Evolutionary conservation across 23 tunicate genomes (phyloP).

Genomic region (Phallusia fumigata): DNA sequence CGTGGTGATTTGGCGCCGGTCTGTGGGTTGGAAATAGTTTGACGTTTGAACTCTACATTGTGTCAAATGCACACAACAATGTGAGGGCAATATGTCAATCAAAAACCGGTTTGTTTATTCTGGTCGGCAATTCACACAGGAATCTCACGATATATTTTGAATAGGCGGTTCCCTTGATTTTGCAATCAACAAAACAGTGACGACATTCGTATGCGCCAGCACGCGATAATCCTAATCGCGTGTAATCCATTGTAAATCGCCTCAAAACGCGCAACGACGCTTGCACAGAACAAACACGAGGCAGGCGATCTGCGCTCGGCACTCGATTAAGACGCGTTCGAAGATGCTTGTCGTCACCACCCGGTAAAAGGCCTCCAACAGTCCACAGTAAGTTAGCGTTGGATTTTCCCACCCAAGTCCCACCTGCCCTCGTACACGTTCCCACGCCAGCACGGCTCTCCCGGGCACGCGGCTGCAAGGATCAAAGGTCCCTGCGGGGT

Average conservation of each 20-base stretch:
- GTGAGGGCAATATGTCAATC: background rate
- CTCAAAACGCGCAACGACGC: background rate
- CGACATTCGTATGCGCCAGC: background rate
- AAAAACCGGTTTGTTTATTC: background rate
- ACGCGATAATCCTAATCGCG: background rate
- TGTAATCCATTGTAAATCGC: background rate
- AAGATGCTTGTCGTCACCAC: no score
- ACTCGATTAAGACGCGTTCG: background rate
- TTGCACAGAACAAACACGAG: background rate
- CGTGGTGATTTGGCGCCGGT: no score
- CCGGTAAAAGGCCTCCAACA: no score
- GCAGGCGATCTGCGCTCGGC: background rate
- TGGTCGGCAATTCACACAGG: background rate
- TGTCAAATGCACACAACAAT: no score
- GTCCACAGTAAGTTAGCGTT: background rate
- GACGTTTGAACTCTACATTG: no score
- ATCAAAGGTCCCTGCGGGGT: slow-evolving; percentile 13
- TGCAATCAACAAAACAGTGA: background rate
- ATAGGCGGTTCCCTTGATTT: slow-evolving; percentile 2
- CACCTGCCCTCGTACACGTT: slow-evolving; percentile 50
- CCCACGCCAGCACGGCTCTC: slow-evolving; percentile 29
- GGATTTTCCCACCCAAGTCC: slow-evolving; percentile 55
- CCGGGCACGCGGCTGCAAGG: background rate
- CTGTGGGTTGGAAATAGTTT: no score
- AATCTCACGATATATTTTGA: no score